A percentile compares a stretch with the other conserved stretches of the same genome.
Conservation (phyloP, 1,140 invertebrate genomes). For the Pseudobourletiella spinata region DNA sequence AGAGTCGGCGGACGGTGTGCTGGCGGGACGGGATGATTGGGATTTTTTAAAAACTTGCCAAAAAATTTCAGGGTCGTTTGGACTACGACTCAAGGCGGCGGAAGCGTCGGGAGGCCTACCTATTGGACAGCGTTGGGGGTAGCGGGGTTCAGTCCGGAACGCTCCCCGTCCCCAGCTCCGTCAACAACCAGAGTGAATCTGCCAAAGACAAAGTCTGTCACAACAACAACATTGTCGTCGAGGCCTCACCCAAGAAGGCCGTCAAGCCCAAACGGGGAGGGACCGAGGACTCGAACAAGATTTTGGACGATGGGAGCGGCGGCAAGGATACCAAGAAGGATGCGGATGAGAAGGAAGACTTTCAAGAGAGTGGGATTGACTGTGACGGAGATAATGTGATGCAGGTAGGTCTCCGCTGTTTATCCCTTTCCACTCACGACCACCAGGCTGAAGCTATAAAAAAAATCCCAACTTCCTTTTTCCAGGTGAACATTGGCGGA, state of each 20-base stretch:
- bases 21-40: no score
- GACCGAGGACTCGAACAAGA: slow-evolving; percentile 32
- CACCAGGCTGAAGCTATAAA: no score
- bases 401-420: slow-evolving; percentile 21
- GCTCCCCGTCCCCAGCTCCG: slow-evolving; percentile 20
- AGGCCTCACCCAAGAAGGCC: slow-evolving; percentile 15
- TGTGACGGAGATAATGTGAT: slow-evolving; percentile 26
- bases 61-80: slow-evolving; percentile 14
- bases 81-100: slow-evolving; percentile 39
- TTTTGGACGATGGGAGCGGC: slow-evolving; percentile 42
- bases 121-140: slow-evolving; percentile 36
- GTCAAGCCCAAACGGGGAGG: slow-evolving; percentile 35
- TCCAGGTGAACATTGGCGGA: slow-evolving; percentile 41
- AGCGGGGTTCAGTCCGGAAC: slow-evolving; percentile 34
- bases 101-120: slow-evolving; percentile 36
- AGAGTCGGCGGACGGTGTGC: no score
- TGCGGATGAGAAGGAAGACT: slow-evolving; percentile 27
- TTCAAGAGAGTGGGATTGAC: slow-evolving; percentile 27
- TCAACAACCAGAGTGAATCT: slow-evolving; percentile 31
- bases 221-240: slow-evolving; percentile 30
- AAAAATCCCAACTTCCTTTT: no score
- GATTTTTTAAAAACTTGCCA: slow-evolving; percentile 5
- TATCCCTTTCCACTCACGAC: no score
- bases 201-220: slow-evolving; percentile 31
- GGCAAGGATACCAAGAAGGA: slow-evolving; percentile 41